Base-by-base conservation (phyloP, 1,140 invertebrate species). In the Drosophila willistoni region DNA sequence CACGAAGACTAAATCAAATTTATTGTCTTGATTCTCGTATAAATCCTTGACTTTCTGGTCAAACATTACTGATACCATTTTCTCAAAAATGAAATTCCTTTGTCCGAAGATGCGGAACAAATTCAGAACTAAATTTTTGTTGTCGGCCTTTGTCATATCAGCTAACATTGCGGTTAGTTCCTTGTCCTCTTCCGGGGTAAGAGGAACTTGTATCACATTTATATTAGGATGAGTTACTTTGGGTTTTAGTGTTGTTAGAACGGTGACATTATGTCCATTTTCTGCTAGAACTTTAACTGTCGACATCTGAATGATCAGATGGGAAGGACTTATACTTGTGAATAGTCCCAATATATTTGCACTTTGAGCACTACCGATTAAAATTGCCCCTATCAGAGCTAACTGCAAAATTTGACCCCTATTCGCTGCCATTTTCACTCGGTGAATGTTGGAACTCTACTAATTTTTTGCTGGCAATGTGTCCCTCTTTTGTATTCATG, bases 221-320 rank as follows among this genome's bases (percentile, higher is more conserved):
- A 81, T 72, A 4, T 78, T 69, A 3, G 68, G 56, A 14, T 78
- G 76, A n/a, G 14, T 73, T 2, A 78, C 33, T 47, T 64, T 60
- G 10, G 75, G 67, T 34, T 71, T 64, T 12, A 69, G n/a, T 9
- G 59, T 14, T 10, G 66, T 42, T 0, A 85, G 65, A 2, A 85
- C 66, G 0, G 82, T 85, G 2, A 85, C 66, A 64, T 85, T 73
- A 41, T 85, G 82, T 3, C 79, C 79, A 5, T 56, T 10, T 14
- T 85, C 79, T 1, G 76, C 79, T 10, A 85, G 42, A 7, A 64
- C 42, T 41, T 64, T 62, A 0, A 39, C 62, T 14, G 79, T 14
- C 1, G 79, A 68, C 75, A 79, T 76, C 17, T 81, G 62, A 7
- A 81, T 55, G 1, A 85, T 77, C 17, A 85, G 51, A 68, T 85